Evolutionary conservation across 2,797 vertebrate genomes (phyloP).

Genomic region (Paedocypris micromegethes): DNA sequence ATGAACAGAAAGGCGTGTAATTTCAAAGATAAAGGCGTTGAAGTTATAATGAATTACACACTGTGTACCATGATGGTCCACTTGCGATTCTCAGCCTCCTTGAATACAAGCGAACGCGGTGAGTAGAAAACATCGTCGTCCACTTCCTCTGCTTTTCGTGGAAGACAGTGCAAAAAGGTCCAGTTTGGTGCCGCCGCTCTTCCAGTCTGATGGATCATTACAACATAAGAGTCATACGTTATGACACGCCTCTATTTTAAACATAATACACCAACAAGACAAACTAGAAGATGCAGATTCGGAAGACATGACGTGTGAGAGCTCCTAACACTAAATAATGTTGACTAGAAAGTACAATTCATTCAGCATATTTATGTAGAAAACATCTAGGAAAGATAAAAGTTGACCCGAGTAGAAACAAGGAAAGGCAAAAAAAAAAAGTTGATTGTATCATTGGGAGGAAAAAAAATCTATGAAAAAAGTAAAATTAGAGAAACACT

Average conservation of each 20-base stretch:
- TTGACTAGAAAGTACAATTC: no score
- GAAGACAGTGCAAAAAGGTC: conserved; percentile 93
- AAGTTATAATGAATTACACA: conserved; percentile 19
- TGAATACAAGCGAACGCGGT: conserved; percentile 79
- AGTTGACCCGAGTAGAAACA: no score
- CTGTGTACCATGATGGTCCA: conserved; percentile 90
- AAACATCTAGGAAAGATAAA: no score
- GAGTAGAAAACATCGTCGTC: conserved; percentile 92
- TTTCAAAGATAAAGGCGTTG: conserved; percentile 4
- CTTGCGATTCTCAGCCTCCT: conserved; percentile 92
- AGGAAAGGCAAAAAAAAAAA: no score
- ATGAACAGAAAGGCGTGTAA: conserved; percentile 36
- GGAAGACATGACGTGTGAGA: no score
- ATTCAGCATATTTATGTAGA: no score
- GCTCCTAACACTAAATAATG: no score
- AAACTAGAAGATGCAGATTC: not conserved
- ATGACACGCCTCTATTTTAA: not conserved
- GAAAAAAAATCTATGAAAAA: no score
- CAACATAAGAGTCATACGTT: conserved; percentile 19
- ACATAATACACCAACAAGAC: not conserved
- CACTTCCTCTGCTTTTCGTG: conserved; percentile 87
- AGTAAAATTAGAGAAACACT: no score
- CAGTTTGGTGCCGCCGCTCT: conserved; percentile 82
- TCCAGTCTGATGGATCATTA: conserved; percentile 68
- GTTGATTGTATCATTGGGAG: no score